Conservation (phyloP, 2,113 vertebrate species). For the Henicopernis longicauda region DNA sequence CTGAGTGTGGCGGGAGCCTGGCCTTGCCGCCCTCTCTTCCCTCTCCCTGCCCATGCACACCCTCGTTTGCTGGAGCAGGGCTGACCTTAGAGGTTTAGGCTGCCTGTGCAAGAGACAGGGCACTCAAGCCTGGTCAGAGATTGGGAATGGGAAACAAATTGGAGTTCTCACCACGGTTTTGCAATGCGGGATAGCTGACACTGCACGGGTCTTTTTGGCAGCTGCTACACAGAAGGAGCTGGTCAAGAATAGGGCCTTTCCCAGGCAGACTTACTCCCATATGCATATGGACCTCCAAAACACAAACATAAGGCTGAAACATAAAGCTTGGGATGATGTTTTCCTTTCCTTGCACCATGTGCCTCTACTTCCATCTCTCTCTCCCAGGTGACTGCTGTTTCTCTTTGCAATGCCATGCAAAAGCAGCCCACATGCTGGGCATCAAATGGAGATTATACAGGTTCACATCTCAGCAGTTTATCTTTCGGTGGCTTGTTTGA, state of each 20-base stretch:
- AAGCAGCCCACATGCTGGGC: not conserved
- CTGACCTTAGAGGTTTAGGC: not conserved
- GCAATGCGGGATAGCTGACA: not conserved
- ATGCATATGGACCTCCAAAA: not conserved
- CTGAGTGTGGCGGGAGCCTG: not conserved
- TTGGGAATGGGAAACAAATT: not conserved
- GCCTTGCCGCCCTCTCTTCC: not conserved
- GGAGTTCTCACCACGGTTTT: not conserved
- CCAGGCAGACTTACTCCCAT: not conserved
- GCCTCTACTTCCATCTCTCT: not conserved
- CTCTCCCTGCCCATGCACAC: not conserved
- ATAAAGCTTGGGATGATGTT: not conserved
- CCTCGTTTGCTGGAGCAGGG: not conserved
- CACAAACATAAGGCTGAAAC: not conserved
- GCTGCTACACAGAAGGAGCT: not conserved
- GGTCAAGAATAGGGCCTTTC: not conserved
- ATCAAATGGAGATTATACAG: slow-evolving; percentile 11
- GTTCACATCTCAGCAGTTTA: slow-evolving; percentile 2
- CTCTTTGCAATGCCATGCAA: not conserved
- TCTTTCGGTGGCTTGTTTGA: slow-evolving; percentile 19
- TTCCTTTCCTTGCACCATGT: not conserved
- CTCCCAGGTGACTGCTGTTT: not conserved
- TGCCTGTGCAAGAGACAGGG: not conserved
- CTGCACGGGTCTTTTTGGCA: not conserved
- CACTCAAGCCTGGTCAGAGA: not conserved